These are phyloP conservation scores for Onchidella celtica DNA, from an alignment of 2,888 invertebrate species.

Conservation along the genomic window DNA sequence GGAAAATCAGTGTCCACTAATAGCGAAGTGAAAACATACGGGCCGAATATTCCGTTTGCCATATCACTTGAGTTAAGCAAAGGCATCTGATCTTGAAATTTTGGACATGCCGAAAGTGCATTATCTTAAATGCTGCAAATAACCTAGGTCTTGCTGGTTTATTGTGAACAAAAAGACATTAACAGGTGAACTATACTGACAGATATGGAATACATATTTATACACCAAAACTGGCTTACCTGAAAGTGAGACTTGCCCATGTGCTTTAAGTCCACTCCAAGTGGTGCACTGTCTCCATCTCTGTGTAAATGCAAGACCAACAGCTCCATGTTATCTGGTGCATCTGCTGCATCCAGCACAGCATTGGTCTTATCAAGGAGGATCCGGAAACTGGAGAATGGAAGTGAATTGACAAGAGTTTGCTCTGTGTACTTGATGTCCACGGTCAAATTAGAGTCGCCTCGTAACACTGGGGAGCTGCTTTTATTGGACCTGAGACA, in stretches of 20 bases:
- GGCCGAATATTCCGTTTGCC: no score
- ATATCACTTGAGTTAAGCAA: no score
- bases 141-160: no score
- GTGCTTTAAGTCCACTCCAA: slow-evolving; percentile 21
- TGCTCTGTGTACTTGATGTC: background rate
- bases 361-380: slow-evolving; percentile 20
- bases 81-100: no score
- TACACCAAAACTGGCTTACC: no score
- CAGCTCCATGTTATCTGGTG: background rate
- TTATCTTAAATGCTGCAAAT: no score
- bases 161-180: no score
- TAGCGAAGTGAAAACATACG: no score
- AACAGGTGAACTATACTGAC: no score
- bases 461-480: slow-evolving; percentile 24
- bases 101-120: no score
- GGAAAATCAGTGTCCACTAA: no score
- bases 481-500: slow-evolving; percentile 35
- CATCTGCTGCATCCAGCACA: slow-evolving; percentile 15
- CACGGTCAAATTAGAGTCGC: slow-evolving; percentile 5
- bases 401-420: background rate
- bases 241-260: slow-evolving; percentile 3
- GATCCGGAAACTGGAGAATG: background rate
- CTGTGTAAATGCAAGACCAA: slow-evolving; percentile 15
- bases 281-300: background rate
- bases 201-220: no score